Conservation (phyloP, 2,888 invertebrate genomes). For the Apotomis turbidana region DNA sequence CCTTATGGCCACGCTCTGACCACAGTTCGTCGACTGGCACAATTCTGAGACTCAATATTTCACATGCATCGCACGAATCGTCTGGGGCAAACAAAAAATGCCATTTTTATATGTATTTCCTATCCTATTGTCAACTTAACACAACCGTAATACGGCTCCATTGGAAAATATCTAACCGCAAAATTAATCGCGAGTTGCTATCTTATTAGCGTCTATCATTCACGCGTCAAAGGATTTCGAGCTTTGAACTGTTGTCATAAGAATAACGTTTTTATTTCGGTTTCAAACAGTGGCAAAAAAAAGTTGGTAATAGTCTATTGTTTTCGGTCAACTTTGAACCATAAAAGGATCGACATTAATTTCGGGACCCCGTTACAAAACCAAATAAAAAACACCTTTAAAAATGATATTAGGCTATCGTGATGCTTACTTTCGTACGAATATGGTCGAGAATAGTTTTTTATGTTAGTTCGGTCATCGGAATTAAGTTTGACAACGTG, state of each 20-base stretch:
- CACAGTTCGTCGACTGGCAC: conserved; percentile 48
- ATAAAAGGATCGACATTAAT: conserved; percentile 58
- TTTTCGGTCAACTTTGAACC: conserved; percentile 66
- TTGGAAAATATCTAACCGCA: background rate
- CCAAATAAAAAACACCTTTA: conserved; percentile 41
- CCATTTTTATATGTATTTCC: background rate
- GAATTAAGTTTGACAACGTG: background rate
- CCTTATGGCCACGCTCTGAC: conserved; percentile 61
- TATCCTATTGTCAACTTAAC: conserved; percentile 12
- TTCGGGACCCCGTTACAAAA: conserved; percentile 52
- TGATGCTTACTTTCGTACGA: background rate
- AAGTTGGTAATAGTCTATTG: conserved; percentile 50
- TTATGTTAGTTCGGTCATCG: too few species aligned
- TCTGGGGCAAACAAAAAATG: conserved; percentile 21
- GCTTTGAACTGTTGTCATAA: background rate
- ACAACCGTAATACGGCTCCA: conserved; percentile 1
- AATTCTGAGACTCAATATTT: conserved; percentile 58
- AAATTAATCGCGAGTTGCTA: conserved; percentile 8
- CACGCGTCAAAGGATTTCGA: background rate
- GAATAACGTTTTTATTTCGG: conserved; percentile 26
- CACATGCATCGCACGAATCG: conserved; percentile 59
- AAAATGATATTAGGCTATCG: conserved; percentile 4
- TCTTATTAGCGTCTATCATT: conserved; percentile 11
- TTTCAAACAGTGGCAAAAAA: conserved; percentile 21
- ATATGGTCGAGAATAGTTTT: conserved; percentile 3